These are phyloP conservation scores for Semnopithecus entellus DNA, from an alignment of 2,113 vertebrate genomes.

Conservation along the genomic window DNA sequence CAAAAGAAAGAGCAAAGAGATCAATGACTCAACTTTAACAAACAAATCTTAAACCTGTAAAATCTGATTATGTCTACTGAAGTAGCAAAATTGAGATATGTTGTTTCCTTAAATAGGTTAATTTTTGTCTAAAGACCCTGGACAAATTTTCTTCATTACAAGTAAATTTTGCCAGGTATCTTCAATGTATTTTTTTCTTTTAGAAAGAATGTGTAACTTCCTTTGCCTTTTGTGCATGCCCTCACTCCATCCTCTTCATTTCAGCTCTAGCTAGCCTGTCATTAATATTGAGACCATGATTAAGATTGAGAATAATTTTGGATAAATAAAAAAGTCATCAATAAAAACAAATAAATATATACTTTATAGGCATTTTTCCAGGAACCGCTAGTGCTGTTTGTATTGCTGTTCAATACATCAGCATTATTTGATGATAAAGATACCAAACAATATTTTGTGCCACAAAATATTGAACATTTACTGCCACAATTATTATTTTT, in stretches of 20 bases:
- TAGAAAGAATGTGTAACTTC: neutral
- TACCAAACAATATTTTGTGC: neutral
- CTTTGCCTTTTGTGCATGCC: neutral
- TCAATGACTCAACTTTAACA: neutral
- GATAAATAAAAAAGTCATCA: neutral
- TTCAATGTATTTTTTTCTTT: neutral
- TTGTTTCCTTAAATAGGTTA: neutral
- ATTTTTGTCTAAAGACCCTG: neutral
- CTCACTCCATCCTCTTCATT: no score
- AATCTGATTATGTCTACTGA: neutral
- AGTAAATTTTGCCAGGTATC: neutral
- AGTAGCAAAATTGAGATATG: neutral
- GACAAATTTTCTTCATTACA: neutral
- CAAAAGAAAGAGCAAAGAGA: neutral
- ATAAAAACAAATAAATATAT: neutral
- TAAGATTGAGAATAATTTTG: neutral
- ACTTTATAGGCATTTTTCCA: neutral
- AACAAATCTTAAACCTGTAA: neutral
- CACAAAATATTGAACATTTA: neutral
- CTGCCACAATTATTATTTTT: neutral
- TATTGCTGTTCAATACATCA: neutral
- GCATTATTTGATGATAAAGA: neutral
- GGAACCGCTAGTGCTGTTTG: neutral
- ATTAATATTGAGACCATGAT: neutral
- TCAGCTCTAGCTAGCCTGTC: neutral